These are phyloP conservation scores for Macaca fascicularis DNA, from an alignment of 2,113 vertebrate genomes.

Conservation along the genomic window T2T-MFA8v1.1 NC_088376.1:118717501-118718000, in stretches of 20 bases:
- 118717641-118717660: conserved; percentile 73
- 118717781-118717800: conserved; percentile 69
- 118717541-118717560: conserved; percentile 70
- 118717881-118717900: conserved; percentile 35
- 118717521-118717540: conserved; percentile 68
- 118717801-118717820: conserved; percentile 71
- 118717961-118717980: conserved; percentile 51
- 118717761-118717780: conserved; percentile 71
- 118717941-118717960: conserved; percentile 52
- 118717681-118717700: conserved; percentile 81
- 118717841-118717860: not conserved
- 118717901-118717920: conserved; percentile 39
- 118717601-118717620: conserved; percentile 70
- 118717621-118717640: conserved; percentile 74
- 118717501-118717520: conserved; percentile 69
- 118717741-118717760: conserved; percentile 70
- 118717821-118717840: conserved; percentile 54
- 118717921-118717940: conserved; percentile 25
- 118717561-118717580: conserved; percentile 71
- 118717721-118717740: conserved; percentile 71
- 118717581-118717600: conserved; percentile 64
- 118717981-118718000: conserved; percentile 47
- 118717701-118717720: conserved; percentile 80
- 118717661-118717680: conserved; percentile 78
- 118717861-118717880: conserved; percentile 24